Percentiles rank a stretch among this genome's conserved stretches.
phyloP scores from a whole-genome alignment of 2,113 vertebrate genomes.

The Poicephalus meyeri region DNA sequence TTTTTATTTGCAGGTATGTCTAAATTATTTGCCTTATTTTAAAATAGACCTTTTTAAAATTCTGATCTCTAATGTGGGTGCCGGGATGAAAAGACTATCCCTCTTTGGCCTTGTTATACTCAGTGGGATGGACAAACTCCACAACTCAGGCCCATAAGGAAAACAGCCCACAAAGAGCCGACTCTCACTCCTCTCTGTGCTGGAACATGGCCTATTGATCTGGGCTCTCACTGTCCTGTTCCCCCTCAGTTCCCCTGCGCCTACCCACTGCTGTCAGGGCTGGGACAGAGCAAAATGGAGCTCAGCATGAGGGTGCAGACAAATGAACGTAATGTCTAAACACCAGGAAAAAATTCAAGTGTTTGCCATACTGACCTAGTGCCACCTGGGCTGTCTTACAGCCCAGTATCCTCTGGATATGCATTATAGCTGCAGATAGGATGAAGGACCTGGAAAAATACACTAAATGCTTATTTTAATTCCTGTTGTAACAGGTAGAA shows the following conservation, averaged over 20 bases:
- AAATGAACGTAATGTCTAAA: neutral
- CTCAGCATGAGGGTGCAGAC: neutral
- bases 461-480: neutral
- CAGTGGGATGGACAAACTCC: neutral
- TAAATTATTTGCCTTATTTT: no score
- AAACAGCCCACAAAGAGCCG: neutral
- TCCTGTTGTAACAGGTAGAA: neutral
- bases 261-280: neutral
- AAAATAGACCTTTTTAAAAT: no score
- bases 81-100: accelerated
- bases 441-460: neutral
- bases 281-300: neutral
- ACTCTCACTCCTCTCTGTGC: neutral
- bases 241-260: neutral
- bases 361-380: neutral
- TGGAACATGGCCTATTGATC: neutral
- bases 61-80: no score
- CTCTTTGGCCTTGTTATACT: neutral
- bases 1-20: no score
- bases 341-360: neutral
- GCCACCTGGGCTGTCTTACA: neutral
- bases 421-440: no score
- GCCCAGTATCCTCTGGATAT: no score
- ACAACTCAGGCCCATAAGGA: neutral
- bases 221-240: neutral